Percentiles rank a stretch among this genome's conserved stretches.
Evolutionary conservation across 2,113 vertebrate species (phyloP).

Genomic region (Emydura subglobosa): DNA sequence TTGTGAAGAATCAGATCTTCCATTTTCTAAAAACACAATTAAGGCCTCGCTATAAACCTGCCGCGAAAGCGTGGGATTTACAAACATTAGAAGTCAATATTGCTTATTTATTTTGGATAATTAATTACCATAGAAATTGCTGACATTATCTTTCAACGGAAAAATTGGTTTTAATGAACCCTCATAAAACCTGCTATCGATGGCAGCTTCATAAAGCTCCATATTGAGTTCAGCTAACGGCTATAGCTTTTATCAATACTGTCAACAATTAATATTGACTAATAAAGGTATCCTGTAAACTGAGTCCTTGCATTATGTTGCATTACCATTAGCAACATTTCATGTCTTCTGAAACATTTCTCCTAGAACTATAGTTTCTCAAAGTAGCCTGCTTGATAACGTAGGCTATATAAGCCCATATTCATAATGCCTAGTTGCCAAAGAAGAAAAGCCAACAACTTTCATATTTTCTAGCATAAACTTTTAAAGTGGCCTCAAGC

Average conservation of each 20-base stretch:
- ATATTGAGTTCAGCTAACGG: conserved; percentile 75
- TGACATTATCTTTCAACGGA: conserved; percentile 75
- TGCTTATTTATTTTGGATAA: conserved; percentile 80
- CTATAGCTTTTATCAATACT: conserved; percentile 77
- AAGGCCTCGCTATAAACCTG: background rate
- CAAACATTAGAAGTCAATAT: conserved; percentile 68
- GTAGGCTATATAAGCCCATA: background rate
- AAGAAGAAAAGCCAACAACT: background rate
- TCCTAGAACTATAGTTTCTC: conserved; percentile 31
- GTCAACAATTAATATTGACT: conserved; percentile 79
- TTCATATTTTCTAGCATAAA: background rate
- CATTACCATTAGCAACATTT: conserved; percentile 42
- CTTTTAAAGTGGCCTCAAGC: background rate
- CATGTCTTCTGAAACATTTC: conserved; percentile 34
- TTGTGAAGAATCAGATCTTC: background rate
- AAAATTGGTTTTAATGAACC: conserved; percentile 79
- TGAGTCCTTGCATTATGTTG: conserved; percentile 49
- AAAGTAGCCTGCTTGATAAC: background rate
- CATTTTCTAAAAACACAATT: conserved; percentile 12
- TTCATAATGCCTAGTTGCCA: background rate
- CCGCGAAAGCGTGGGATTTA: conserved; percentile 7
- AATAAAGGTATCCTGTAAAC: conserved; percentile 67
- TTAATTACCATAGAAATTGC: conserved; percentile 77
- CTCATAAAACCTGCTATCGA: conserved; percentile 78
- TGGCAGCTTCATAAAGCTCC: conserved; percentile 71